phyloP scores from a whole-genome alignment of 2,888 invertebrate genomes.

The Ypsolopha scabrella region DNA sequence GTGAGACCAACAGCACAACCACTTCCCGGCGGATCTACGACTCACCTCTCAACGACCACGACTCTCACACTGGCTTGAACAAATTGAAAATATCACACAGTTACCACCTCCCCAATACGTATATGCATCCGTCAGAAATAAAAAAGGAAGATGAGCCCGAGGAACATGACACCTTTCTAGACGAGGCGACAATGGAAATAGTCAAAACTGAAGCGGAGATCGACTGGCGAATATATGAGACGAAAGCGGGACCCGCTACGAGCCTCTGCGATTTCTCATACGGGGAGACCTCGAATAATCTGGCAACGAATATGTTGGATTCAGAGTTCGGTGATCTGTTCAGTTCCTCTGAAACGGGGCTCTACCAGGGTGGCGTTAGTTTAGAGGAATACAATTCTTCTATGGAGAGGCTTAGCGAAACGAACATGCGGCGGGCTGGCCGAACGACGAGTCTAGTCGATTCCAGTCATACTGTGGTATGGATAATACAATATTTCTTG shows the following conservation, averaged over 20 bases:
- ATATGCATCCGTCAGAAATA: constrained; percentile 18
- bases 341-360: constrained; percentile 17
- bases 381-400: constrained; percentile 7
- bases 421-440: constrained; percentile 21
- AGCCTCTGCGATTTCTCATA: constrained; percentile 47
- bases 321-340: constrained; percentile 39
- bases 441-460: background rate
- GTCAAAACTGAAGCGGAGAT: constrained; percentile 39
- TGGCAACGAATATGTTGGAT: constrained; percentile 26
- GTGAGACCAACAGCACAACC: constrained; percentile 14
- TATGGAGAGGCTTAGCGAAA: constrained; percentile 21
- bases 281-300: constrained; percentile 35
- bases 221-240: constrained; percentile 34
- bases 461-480: background rate
- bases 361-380: background rate
- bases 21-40: constrained; percentile 35
- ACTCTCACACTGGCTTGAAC: background rate
- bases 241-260: constrained; percentile 26
- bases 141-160: no score
- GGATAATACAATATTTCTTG: background rate
- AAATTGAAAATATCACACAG: constrained; percentile 8
- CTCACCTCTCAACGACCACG: constrained; percentile 7
- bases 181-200: constrained; percentile 32
- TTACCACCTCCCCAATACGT: constrained; percentile 26
- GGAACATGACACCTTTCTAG: constrained; percentile 17